Conservation (phyloP, 2,113 vertebrate species). For the Trochalopteron elliotii region DNA sequence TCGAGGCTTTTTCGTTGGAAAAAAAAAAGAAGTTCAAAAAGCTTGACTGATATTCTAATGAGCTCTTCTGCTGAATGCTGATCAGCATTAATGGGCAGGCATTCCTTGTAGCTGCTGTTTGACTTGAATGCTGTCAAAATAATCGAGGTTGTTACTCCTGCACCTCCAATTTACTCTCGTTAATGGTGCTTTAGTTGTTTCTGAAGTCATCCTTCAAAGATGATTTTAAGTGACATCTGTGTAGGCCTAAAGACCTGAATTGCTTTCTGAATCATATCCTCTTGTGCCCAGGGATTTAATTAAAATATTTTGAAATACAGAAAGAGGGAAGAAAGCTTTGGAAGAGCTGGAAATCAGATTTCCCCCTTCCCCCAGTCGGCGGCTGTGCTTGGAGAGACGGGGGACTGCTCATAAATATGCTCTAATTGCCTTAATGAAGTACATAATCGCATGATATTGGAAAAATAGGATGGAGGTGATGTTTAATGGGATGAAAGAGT, state of each 20-base stretch:
- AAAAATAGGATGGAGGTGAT: conserved; percentile 8
- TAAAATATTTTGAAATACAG: conserved; percentile 11
- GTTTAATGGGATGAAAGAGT: conserved; percentile 4
- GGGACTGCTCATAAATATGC: conserved; percentile 28
- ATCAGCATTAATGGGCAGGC: neutral
- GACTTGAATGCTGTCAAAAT: conserved; percentile 40
- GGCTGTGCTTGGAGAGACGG: neutral
- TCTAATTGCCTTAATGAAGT: conserved; percentile 57
- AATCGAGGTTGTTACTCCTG: neutral
- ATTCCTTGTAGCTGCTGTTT: conserved; percentile 11
- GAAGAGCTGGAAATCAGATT: neutral
- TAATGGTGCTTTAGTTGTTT: conserved; percentile 34
- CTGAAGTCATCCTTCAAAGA: conserved; percentile 50
- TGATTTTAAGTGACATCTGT: conserved; percentile 58
- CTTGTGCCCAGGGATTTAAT: conserved; percentile 34
- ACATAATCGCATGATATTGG: conserved; percentile 2
- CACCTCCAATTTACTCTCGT: neutral
- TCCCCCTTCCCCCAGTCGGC: neutral
- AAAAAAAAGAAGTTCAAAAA: conserved; percentile 2
- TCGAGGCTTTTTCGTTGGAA: neutral
- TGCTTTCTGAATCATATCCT: conserved; percentile 35
- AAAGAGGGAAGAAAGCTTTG: neutral
- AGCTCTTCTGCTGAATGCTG: neutral
- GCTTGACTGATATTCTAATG: neutral
- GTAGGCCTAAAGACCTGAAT: conserved; percentile 37